Conservation (phyloP, 2,113 vertebrate species). For the Diadophis punctatus region DNA sequence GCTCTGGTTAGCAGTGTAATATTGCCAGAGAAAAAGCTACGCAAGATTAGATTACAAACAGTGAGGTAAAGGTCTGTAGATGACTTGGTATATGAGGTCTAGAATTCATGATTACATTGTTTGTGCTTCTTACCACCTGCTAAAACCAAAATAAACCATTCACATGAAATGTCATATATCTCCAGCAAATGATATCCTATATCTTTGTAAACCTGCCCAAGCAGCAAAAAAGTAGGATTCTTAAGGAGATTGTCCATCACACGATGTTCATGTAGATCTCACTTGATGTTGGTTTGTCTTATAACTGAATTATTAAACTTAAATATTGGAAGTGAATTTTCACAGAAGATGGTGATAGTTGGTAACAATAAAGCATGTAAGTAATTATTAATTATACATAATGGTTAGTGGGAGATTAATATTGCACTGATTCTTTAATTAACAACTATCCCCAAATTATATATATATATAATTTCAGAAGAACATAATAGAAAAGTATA, state of each 20-base stretch:
- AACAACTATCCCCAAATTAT: neutral
- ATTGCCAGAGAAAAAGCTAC: no score
- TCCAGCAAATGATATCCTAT: neutral
- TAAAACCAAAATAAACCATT: neutral
- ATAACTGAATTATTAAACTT: neutral
- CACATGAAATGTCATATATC: neutral
- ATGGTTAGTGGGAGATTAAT: neutral
- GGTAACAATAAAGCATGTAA: neutral
- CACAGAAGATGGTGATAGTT: neutral
- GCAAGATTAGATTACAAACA: no score
- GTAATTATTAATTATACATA: neutral
- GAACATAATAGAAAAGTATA: neutral
- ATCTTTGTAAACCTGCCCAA: neutral
- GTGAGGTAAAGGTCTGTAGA: neutral
- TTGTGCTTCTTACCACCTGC: neutral
- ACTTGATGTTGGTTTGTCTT: neutral
- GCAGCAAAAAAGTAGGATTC: neutral
- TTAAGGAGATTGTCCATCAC: neutral
- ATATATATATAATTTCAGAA: no score
- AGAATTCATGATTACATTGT: neutral
- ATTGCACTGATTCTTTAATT: neutral
- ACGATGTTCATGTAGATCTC: neutral
- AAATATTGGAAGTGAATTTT: neutral
- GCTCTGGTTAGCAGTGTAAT: no score
- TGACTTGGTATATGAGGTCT: neutral